Evolutionary conservation across 1,140 invertebrate species (phyloP), one percentile per base, ranked within the genome.

Genomic region (Zelostemma sp.): DNA sequence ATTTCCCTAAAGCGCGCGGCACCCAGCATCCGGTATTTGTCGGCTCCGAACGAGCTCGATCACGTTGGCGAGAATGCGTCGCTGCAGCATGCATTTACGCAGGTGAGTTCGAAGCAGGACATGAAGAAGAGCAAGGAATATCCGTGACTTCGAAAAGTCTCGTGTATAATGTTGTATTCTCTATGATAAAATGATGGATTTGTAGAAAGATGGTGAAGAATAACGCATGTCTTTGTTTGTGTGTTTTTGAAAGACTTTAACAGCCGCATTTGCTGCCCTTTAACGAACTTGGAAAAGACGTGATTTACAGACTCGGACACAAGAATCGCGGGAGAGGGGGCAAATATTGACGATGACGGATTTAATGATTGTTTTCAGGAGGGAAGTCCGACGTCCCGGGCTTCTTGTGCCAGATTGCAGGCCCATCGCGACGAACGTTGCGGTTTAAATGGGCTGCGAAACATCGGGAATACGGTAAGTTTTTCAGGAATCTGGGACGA

Each of bases 381-480:
- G 56, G 76, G 74, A 41, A 80, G 78, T 54, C 73, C 80, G 40
- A 79, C 61, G 38, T 73, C 64, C 18, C 77, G 80, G 51, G 43
- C 70, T 46, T 64, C 64, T 8, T 73, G 75, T 16, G 82, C 60
- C 51, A 72, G 80, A 51, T 50, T 77, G 19, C 75, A 78, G 18
- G 63, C 62, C 16, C 72, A 76, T 41, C 76, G 79, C 9, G 81
- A 82, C 60, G 80, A 83, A 51, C 76, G 76, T 21, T 80, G 81
- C 55, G 95, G 95, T 66, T 86, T 95, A 56, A 93, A 94, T 80
- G 96, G 95, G 11, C 88, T 97, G 19, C 88, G 92, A 76, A 97
- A 97, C 85, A 95, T 97, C 76, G 95, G 95, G 75, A 97, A 97
- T 85, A 97, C 95, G 43, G 90, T 91, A 80, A 88, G 88, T 86